Evolutionary conservation across 2,113 vertebrate species (phyloP), one percentile per base, ranked within the genome.

Genomic region (rabbit (Oryctolagus cuniculus)): DNA sequence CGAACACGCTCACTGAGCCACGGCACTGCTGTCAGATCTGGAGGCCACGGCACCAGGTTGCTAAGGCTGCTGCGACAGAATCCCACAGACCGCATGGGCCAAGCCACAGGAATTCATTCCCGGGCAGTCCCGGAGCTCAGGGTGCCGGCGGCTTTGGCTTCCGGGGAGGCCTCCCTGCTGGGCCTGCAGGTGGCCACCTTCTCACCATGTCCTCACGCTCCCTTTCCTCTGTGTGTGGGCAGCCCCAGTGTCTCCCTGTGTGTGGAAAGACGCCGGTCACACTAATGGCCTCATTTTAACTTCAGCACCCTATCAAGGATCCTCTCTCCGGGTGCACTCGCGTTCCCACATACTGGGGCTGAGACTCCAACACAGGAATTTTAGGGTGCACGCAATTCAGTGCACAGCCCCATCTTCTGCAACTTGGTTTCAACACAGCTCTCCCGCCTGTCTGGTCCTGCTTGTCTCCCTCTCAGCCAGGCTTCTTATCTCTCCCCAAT

Each of bases 21-120:
- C 5, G 19, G 16, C 7, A 4, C 25, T 19, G 13, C 1, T n/a
- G 0, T 3, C 27, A 31, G 61, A 27, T 24, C 0, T 10, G 29
- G 72, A 31, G 51, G 27, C 69, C 22, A 15, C 0, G 34, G 10
- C 1, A 19, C 75, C 49, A 29, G 25, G 25, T 31, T 17, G 44
- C 55, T 21, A 24, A 22, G n/a, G 79, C 29, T 75, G 51, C 51
- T 19, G 0, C 8, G 29, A 49, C 15, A 13, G 55, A 78, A 1
- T 1, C 27, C 38, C 29, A 58, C 6, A 53, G 15, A 13, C 15
- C 0, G 1, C 21, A 49, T 1, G 10, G 53, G n/a, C 6, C 9
- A 1, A 22, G 49, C 22, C n/a, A n/a, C 49, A 90, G 44, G 55
- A 9, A 79, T 8, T 2, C 0, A 27, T 17, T 55, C 44, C 69